Evolutionary conservation across 2,888 invertebrate genomes (phyloP), one percentile per base, ranked within the genome.

Genomic region (Agonopterix subpropinquella): DNA sequence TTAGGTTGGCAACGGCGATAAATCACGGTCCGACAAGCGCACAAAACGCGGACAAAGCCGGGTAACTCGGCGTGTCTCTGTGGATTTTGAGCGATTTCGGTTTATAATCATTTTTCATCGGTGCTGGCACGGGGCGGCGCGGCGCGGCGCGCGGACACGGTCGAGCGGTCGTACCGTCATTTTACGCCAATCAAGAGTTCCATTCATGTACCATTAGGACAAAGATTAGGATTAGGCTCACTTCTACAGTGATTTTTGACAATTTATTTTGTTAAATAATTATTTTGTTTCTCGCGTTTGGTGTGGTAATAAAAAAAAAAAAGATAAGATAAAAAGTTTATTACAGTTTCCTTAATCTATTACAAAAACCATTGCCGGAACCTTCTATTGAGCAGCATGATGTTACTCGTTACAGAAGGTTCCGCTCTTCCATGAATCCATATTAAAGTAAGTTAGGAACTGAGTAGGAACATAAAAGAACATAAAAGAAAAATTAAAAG

Each of bases 31-130:
- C 67, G 87, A 84, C 86, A 85, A 65, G 73, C 80, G 79, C 70
- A 86, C 85, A 87, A 86, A 83, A 85, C 65, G 74, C 80, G 79
- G 68, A 86, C 85, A 87, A 86, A 84, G 85, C 83, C 79, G 82
- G 69, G 77, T 84, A 85, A 87, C 84, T 78, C 81, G 77, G 77
- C 87, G 79, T 85, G 84, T 83, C 86, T 80, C 74, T 78, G 81
- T 81, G 80, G 82, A 82, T 83, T 85, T 86, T 84, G 78, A 81
- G 75, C 79, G 81, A 82, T 84, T 81, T 78, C 66, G 78, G 73
- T 80, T 77, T 81, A 80, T 76, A 79, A 78, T 83, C 79, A 87
- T 86, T 86, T 84, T 80, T 86, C 86, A 84, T 79, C 28, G 28
- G 28, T 28, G 28, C 28, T 28, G 64, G 55, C 57, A 50, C 58